Evolutionary conservation across 2,888 invertebrate genomes (phyloP).

Genomic region (Daptonema setosum): DNA sequence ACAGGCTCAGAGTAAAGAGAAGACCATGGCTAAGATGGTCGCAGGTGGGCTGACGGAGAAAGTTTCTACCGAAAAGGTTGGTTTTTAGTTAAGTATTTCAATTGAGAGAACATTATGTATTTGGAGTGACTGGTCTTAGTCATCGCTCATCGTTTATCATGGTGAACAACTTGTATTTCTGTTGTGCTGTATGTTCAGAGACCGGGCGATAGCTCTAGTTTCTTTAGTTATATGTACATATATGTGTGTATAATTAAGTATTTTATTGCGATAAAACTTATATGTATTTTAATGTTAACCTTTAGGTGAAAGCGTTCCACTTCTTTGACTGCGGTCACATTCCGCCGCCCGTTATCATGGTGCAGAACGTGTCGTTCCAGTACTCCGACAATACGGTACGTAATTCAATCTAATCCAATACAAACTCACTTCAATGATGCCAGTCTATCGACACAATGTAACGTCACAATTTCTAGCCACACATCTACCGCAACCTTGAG

Average conservation of each 20-base stretch:
- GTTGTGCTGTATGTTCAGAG: no score
- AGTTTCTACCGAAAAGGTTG: slow-evolving; percentile 56
- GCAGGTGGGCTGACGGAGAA: slow-evolving; percentile 88
- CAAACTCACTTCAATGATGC: no score
- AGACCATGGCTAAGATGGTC: slow-evolving; percentile 96
- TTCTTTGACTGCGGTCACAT: slow-evolving; percentile 85
- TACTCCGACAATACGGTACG: slow-evolving; percentile 39
- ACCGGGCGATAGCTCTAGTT: no score
- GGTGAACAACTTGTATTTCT: no score
- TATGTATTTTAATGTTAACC: no score
- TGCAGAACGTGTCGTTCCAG: slow-evolving; percentile 86
- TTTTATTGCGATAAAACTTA: no score
- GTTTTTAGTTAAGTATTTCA: not conserved
- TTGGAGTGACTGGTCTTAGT: no score
- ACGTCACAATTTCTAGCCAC: slow-evolving; percentile 43
- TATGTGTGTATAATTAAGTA: no score
- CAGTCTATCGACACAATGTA: not conserved
- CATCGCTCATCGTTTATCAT: no score
- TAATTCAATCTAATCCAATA: no score
- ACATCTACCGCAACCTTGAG: slow-evolving; percentile 87
- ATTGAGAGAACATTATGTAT: not conserved
- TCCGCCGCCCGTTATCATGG: slow-evolving; percentile 98
- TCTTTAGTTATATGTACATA: no score
- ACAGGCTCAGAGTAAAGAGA: slow-evolving; percentile 97
- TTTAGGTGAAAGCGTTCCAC: slow-evolving; percentile 63